Evolutionary conservation across 2,888 invertebrate species (phyloP), one percentile per base, ranked within the genome.

Genomic region (Acleris sparsana): DNA sequence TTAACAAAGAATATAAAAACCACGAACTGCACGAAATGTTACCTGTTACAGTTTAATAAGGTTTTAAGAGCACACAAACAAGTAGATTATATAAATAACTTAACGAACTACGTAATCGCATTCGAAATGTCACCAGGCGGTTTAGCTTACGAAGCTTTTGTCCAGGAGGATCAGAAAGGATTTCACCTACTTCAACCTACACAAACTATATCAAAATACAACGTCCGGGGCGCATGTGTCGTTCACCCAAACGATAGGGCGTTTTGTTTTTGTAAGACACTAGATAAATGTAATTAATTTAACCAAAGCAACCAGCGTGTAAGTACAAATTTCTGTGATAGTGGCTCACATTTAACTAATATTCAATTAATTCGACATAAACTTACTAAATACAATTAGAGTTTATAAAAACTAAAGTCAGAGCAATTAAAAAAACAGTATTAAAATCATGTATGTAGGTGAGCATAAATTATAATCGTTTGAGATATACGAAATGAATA

Each of bases 101-200:
- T 78, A 63, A 81, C 76, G 5, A 80, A 94, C 74, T 94, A 95
- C 75, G 92, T 96, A 29, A 83, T 96, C 46, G 93, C 94, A 67
- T 89, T 97, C 68, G 87, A 93, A 67, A 94, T 95, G 11, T 78
- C 83, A 1, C 96, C 96, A 0, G 95, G 94, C 5, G 85, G 93
- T 1, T 95, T 95, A 0, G 89, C 93, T 43, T 96, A 94, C 73
- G 96, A 96, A 84, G 94, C 94, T 1, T 95, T 95, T 0, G 89
- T 96, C 9, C 84, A 90, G 29, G 85, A 89, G 66, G 73, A 81
- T 53, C 80, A 75, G 3, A 76, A 81, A 13, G 76, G 80, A 53
- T 92, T 93, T 55, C 79, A 84, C 66, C 75, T 95, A 53, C 80
- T 94, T 22, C 93, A 93, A 4, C 92, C 93, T 29, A 92, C 95